Conservation (phyloP, 2,888 invertebrate species). For the Podotricha telesiphe region DNA sequence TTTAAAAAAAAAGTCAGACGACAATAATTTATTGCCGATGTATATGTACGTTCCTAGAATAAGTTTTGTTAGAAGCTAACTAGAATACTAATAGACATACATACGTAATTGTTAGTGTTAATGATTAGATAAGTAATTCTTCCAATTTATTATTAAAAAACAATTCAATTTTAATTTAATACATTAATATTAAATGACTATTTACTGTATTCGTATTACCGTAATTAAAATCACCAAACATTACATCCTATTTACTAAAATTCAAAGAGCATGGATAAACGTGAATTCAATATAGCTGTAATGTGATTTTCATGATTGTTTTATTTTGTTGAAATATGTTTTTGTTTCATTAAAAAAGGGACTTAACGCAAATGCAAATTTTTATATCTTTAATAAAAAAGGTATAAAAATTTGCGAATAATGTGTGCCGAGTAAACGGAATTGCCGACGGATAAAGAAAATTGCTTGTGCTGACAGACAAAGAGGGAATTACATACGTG, state of each 20-base stretch:
- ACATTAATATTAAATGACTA: neutral
- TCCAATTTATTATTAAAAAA: no score
- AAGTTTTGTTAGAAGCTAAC: no score
- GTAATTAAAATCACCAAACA: conserved; percentile 11
- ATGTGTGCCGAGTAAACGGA: conserved; percentile 19
- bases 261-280: conserved; percentile 8
- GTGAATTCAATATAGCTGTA: neutral
- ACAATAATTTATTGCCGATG: no score
- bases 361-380: no score
- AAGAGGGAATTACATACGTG: conserved; percentile 25
- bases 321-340: neutral
- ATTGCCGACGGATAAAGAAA: conserved; percentile 33
- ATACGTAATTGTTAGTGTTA: no score
- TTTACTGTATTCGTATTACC: neutral
- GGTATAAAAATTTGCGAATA: conserved; percentile 17
- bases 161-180: neutral
- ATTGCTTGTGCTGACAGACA: conserved; percentile 35
- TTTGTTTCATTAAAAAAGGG: neutral
- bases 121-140: no score
- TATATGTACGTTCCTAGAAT: no score
- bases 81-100: no score
- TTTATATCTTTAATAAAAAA: neutral
- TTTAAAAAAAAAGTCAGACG: no score
- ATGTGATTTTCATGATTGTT: neutral
- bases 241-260: conserved; percentile 17